Base-by-base conservation (phyloP, 2,797 vertebrate genomes). In the Leptatherina wallacei region DNA sequence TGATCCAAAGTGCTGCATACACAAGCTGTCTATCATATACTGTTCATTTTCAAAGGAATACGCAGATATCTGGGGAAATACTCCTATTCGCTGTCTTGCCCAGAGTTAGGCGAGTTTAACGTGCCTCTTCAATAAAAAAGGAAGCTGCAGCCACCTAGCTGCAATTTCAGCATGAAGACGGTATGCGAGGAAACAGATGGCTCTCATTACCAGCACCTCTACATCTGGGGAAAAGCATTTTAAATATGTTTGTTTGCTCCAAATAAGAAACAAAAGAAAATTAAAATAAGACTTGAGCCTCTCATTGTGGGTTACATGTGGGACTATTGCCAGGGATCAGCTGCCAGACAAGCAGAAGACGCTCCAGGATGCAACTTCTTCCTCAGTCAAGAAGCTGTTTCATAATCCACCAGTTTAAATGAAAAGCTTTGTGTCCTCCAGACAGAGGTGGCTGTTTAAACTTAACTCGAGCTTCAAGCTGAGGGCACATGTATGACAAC, bases 1-100 rank as follows among this genome's bases (percentile, higher is more conserved):
- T 42, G 69, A 78, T 75, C 80, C 49, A 58, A 69, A 83, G 65
- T 70, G 70, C 81, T 52, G 75, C n/a, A 72, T 67, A 30, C 62
- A 76, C 63, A 70, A 73, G 58, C 69, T 6, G 6, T 78, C 71
- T 22, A 64, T 60, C 70, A 36, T 20, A 62, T 33, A 44, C 38
- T 8, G 1, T 65, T 76, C 1, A 63, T 16, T 61, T 55, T 12
- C n/a, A 73, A 56, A 70, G 61, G 22, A 77, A 61, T 0, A 27
- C 24, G 60, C 30, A 0, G 1, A 54, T 38, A 67, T 66, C 49
- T 61, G 9, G 58, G 63, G 36, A 64, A 73, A 75, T 13, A 2
- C 1, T 11, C 12, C 1, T 36, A 16, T 8, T 60, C 1, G 2
- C 29, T 22, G 33, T 63, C 59, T 75, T 54, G 32, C n/a, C 0